phyloP scores from a whole-genome alignment of 2,888 invertebrate species.

The Hypsopygia costalis region DNA sequence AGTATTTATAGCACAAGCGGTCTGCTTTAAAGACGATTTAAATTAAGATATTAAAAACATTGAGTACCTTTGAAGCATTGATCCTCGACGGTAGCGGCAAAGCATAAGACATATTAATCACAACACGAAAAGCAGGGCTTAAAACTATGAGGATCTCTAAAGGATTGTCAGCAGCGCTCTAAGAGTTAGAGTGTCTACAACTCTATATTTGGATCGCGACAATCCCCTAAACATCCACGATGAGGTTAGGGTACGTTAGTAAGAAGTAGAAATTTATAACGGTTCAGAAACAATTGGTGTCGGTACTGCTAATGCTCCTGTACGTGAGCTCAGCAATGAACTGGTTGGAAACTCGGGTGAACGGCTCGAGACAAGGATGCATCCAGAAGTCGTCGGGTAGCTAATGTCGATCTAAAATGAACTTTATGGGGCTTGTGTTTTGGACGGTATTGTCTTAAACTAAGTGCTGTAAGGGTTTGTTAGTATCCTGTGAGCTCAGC shows the following conservation, averaged over 20 bases:
- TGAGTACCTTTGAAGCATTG: slow-evolving; percentile 73
- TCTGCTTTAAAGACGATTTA: slow-evolving; percentile 46
- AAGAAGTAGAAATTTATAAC: slow-evolving; percentile 28
- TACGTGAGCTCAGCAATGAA: not conserved
- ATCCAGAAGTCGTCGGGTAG: not conserved
- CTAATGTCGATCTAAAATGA: slow-evolving; percentile 37
- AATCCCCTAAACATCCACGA: slow-evolving; percentile 44
- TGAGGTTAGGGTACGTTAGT: slow-evolving; percentile 44
- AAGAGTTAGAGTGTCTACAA: slow-evolving; percentile 21
- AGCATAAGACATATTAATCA: slow-evolving; percentile 73
- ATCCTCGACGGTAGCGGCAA: slow-evolving; percentile 72
- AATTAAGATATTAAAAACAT: slow-evolving; percentile 48
- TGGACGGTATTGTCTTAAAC: slow-evolving; percentile 62
- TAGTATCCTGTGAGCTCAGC: slow-evolving; percentile 98
- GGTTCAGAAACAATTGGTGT: slow-evolving; percentile 14
- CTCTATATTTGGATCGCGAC: slow-evolving; percentile 23
- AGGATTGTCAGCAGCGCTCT: slow-evolving; percentile 38
- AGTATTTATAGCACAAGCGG: slow-evolving; percentile 54
- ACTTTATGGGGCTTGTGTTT: slow-evolving; percentile 33
- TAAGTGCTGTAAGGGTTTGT: slow-evolving; percentile 67
- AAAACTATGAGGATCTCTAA: slow-evolving; percentile 34
- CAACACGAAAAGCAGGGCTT: slow-evolving; percentile 67
- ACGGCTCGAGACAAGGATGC: slow-evolving; percentile 1
- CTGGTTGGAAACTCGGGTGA: slow-evolving; percentile 1
- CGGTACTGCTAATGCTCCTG: slow-evolving; percentile 13